Evolutionary conservation across 1,140 invertebrate species (phyloP), one percentile per base, ranked within the genome.

Genomic region (Brachionus asplanchnoidis): DNA sequence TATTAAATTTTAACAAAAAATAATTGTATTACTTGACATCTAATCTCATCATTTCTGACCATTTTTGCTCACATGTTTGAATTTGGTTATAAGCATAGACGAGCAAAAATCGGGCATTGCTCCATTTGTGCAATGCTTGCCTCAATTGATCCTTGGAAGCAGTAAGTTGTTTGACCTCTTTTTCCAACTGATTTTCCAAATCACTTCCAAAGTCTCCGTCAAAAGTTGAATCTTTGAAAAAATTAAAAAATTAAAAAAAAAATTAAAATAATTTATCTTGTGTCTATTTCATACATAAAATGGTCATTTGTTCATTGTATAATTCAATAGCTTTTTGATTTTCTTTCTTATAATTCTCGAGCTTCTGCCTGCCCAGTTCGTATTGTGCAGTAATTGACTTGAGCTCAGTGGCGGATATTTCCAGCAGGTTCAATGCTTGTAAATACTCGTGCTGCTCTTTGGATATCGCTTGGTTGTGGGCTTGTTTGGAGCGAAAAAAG

Each of bases 1-100:
- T 36, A 5, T 36, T 36, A 36, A 36, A 36, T 36, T 36, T 28
- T 3, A 28, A 28, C 26, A 28, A 28, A 28, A 36, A 36, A 36
- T 7, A 36, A 36, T 32, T 32, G 2, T 36, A 6, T 36, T 68
- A 82, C 79, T 82, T 82, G 1, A 82, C 65, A 6, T 82, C 79
- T 36, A 82, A 56, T 82, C 53, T 68, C 79, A 82, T 82, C 79
- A 82, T 82, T 68, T 82, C 79, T 23, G 79, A 23, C 79, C 79
- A 82, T 82, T 65, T 82, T 46, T 60, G 53, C 32, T 82, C 79
- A 14, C 23, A 42, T 36, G 23, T 32, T 65, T 82, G 79, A n/a
- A 82, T 82, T 36, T 82, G 79, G 26, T 82, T 82, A 9, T 82
- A 82, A 14, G 56, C 79, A 68, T 82, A 82, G n/a, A 82, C 79